A percentile compares a stretch with the other conserved stretches of the same genome.
Conservation (phyloP, 2,888 invertebrate species). For the Diaperis boleti region DNA sequence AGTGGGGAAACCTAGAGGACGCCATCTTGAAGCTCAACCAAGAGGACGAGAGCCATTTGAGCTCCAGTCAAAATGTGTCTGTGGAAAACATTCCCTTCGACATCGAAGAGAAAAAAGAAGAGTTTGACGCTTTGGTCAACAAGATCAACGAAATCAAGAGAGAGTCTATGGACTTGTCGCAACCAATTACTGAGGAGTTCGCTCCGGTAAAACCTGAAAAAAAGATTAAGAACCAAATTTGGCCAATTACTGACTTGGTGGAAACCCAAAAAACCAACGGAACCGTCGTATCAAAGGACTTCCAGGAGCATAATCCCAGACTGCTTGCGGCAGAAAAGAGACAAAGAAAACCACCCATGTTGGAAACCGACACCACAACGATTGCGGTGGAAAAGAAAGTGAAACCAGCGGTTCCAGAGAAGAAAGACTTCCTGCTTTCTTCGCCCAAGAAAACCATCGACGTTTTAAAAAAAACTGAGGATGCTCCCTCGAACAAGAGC, state of each 20-base stretch:
- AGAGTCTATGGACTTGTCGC: slow-evolving; percentile 45
- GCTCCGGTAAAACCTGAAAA: slow-evolving; percentile 43
- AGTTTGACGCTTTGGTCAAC: slow-evolving; percentile 62
- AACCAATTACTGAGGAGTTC: slow-evolving; percentile 41
- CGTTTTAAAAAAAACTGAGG: slow-evolving; percentile 25
- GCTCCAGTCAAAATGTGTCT: slow-evolving; percentile 41
- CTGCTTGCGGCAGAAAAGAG: slow-evolving; percentile 31
- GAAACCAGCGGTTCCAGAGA: slow-evolving; percentile 33
- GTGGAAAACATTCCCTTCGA: slow-evolving; percentile 47
- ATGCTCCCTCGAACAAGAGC: slow-evolving; percentile 41
- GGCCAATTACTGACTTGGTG: slow-evolving; percentile 52
- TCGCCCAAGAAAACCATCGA: slow-evolving; percentile 22
- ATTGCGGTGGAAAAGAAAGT: slow-evolving; percentile 12
- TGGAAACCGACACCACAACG: not conserved
- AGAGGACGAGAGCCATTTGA: slow-evolving; percentile 52
- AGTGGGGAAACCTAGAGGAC: slow-evolving; percentile 82
- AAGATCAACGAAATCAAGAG: slow-evolving; percentile 63
- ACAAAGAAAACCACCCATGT: slow-evolving; percentile 35
- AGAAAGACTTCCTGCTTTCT: slow-evolving; percentile 30
- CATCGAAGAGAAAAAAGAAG: slow-evolving; percentile 55
- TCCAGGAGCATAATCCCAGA: slow-evolving; percentile 20
- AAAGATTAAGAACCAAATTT: slow-evolving; percentile 58
- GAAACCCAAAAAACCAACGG: slow-evolving; percentile 37
- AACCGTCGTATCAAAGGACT: slow-evolving; percentile 6
- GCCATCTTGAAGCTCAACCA: slow-evolving; percentile 73